Evolutionary conservation across 2,888 invertebrate species (phyloP), one percentile per base, ranked within the genome.

Genomic region (Bugula neritina): DNA sequence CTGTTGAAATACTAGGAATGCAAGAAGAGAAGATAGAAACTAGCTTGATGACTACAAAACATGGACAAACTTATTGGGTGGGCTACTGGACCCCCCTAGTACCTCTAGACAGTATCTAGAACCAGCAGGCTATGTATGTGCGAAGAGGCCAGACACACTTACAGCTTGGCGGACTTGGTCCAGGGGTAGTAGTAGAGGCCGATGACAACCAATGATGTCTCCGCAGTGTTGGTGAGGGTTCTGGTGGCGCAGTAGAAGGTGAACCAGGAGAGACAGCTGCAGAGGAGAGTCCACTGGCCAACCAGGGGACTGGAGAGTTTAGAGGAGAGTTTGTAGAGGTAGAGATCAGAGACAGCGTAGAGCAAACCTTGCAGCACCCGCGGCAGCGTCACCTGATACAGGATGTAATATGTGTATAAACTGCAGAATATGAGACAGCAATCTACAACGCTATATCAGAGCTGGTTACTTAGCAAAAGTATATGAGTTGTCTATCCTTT

Each of bases 161-260:
- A 63, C 63, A 13, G 2, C 2, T 27, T 34, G 10, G 63, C 27
- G 10, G 21, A 27, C 31, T 63, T 63, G 23, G 82, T 81, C 83
- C 83, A 86, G 0, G 86, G 85, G 75, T 84, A 87, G 77, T 90
- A 87, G 69, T 91, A 91, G 25, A 97, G 82, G 0, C 91, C 94
- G 75, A 94, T 89, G 0, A 90, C 89, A 0, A 92, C 91, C 34
- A 96, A 84, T 0, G 90, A 88, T 35, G 92, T 90, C 86, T 99
- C 98, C 75, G 92, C 84, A 0, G 91, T 91, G 82, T 98, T 98
- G 52, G 91, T 88, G 69, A 98, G 82, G 0, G 96, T 96, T 71
- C 98, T 88, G 0, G 94, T 90, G 0, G 90, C 90, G 17, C 91
- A 92, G 82, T 94, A 98, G 82, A 93, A 92, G 89, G 92, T 91